Base-by-base conservation (phyloP, 1,140 invertebrate genomes). In the Pseudomyrmex cubaensis region DNA sequence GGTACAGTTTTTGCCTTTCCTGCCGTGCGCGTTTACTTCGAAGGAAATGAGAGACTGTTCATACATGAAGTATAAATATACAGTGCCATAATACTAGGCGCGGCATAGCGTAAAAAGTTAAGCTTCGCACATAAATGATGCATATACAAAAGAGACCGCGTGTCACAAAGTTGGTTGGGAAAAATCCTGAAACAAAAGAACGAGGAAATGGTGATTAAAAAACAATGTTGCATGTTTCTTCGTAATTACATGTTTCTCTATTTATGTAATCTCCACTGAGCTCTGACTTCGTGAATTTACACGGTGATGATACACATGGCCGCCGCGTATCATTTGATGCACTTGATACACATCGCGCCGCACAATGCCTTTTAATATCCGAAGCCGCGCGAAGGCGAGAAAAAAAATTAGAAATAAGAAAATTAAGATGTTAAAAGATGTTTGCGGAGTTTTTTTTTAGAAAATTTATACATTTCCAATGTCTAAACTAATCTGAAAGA, bases 221-320 rank as follows among this genome's bases (percentile, higher is more conserved):
- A 80, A 82, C 64, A 87, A 82, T 82, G 70, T 87, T 73, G 64
- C 76, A 76, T 73, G 72, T n/a, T 44, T 67, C 10, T n/a, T 56
- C 59, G 66, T 74, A 83, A 83, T 83, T 82, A 82, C 62, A 17
- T 63, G 82, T 82, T 72, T 48, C 46, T 35, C 35, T 62, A 54
- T 87, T 88, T 87, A 82, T 84, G 83, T 88, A 88, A 88, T 77
- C 63, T 76, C 13, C n/a, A 61, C 46, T 12, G 64, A 74, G 52
- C 61, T 61, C 25, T 12, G 20, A 57, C 35, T 62, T 59, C 9
- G 63, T 59, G 22, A 48, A 54, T 76, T 87, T 82, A 63, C 67
- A 82, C 72, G 44, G 25, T 25, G 61, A 82, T 82, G 69, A 75
- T 75, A 77, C 59, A 64, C 48, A 25, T 62, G 44, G 59, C 17